These are phyloP conservation scores for Micronycteris hirsuta DNA, from an alignment of 2,113 vertebrate species.

Conservation along the genomic window DNA sequence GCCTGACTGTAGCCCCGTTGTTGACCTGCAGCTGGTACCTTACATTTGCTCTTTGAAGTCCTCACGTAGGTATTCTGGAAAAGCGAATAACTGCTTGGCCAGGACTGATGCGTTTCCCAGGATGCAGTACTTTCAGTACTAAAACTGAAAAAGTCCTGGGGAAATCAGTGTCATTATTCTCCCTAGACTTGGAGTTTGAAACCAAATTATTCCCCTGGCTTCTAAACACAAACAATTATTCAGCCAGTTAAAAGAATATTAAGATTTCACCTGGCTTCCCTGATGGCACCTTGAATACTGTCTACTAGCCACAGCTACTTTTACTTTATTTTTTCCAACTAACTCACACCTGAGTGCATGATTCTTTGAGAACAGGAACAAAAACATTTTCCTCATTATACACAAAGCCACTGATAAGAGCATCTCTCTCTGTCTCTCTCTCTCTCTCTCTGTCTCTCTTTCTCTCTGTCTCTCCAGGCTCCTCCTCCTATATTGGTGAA, in stretches of 20 bases:
- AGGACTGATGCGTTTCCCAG: background rate
- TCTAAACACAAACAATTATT: background rate
- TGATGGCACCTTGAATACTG: background rate
- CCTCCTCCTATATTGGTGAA: background rate
- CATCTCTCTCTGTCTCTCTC: background rate
- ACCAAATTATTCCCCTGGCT: background rate
- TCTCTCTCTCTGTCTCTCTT: background rate
- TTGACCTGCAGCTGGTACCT: background rate
- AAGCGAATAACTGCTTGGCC: background rate
- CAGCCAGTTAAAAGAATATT: background rate
- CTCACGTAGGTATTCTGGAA: background rate
- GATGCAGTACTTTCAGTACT: background rate
- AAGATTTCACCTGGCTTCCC: background rate
- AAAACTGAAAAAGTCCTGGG: background rate
- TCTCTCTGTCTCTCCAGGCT: background rate
- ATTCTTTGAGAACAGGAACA: background rate
- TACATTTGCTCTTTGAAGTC: background rate
- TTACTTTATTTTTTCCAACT: background rate
- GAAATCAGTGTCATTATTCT: background rate
- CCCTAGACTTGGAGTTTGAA: background rate
- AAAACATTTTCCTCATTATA: background rate
- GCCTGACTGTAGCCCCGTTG: background rate
- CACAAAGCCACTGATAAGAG: background rate
- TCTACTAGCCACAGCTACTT: rapidly evolving
- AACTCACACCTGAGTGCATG: background rate